Base-by-base conservation (phyloP, 2,113 vertebrate genomes). In the Pomatorhinus ruficollis region DNA sequence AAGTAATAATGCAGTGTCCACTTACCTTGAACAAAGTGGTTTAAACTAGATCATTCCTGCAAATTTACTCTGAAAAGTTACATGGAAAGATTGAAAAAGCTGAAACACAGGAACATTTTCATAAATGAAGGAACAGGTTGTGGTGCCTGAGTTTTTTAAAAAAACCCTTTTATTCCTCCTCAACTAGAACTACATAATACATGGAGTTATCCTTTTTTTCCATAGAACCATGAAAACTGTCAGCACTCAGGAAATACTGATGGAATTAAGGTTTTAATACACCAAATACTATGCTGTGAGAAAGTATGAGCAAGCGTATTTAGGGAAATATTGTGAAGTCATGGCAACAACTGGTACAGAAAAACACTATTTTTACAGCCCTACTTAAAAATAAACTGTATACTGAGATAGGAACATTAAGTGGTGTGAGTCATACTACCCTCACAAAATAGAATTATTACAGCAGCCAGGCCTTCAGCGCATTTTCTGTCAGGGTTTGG, bases 301-400 rank as follows among this genome's bases (percentile, higher is more conserved):
- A 97, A 97, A 97, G 93, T 87, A 97, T 95, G 96, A 97, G 96
- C 94, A 97, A 97, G 97, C 95, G 95, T 92, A 97, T 96, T 92
- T 95, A 90, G 94, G 87, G 93, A 97, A 98, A 98, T 97, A 96
- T 98, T 98, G 89, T 97, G 98, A 94, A 96, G 96, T 97, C 97
- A 98, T 98, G 95, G 98, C 93, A 98, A 98, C 98, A 95, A 93
- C 94, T 94, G 92, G 86, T 84, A 95, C 22, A 86, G 70, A 97
- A 97, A 96, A 95, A 47, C 89, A 96, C 89, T 93, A 85, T 84
- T 95, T 93, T 82, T 95, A 95, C 90, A 96, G 94, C 47, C 85
- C 68, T 92, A 69, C 89, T 98, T 97, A 98, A 98, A 98, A 98
- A 98, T 98, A 98, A 97, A 97, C 92, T 42, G 69, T 94, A 97